Evolutionary conservation across 1,140 invertebrate species (phyloP), one percentile per base, ranked within the genome.

Genomic region (Drosophila tani): DNA sequence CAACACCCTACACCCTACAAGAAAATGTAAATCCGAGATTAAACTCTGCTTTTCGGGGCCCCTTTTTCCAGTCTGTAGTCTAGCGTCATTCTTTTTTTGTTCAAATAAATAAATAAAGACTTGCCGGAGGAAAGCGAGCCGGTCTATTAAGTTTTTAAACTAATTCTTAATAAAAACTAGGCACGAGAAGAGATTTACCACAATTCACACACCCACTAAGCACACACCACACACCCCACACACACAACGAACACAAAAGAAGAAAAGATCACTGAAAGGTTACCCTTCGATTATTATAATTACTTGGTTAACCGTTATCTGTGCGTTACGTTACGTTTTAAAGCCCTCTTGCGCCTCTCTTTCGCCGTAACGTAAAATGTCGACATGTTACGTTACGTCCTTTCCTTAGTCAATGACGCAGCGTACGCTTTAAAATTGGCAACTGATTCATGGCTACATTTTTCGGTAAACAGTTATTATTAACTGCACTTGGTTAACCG

Each of bases 141-240:
- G 56, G 40, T 46, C 59, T 15, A 45, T 63, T 66, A 63, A 62
- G 63, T 63, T 66, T 56, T 66, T 63, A 17, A 66, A 66, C 29
- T 66, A 62, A 63, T 46, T 62, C 12, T 14, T 62, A 63, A 46
- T n/a, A 38, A 11, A 8, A 67, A 66, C 66, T 67, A 50, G 47
- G 45, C 64, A 47, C 58, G 29, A 29, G 62, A 43, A 62, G 53
- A 65, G 50, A 62, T n/a, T 21, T 29, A 46, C 67, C 40, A 63
- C 17, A 55, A 15, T 38, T 62, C 40, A 67, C n/a, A 45, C 38
- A 40, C 35, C 21, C 43, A 41, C 55, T 43, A 24, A 47, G 17
- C 43, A 41, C 29, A 51, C 59, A 47, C 45, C 29, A 51, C 59
- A 47, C 45, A 45, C 49, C 19, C n/a, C 41, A 40, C 51, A 41